phyloP scores from a whole-genome alignment of 2,797 vertebrate species.

The Peromyscus nudipes region DNA sequence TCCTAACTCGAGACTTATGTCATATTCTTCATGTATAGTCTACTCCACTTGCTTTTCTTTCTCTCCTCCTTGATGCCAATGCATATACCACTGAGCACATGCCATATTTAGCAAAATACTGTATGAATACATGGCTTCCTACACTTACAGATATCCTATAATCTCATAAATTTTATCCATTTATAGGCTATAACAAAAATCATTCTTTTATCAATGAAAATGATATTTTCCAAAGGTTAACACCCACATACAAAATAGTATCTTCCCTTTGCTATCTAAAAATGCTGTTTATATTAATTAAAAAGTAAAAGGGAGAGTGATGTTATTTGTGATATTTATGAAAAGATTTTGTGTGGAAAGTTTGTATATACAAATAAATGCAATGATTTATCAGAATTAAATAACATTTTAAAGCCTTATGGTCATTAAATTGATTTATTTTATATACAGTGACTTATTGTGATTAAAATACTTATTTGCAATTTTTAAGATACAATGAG shows the following conservation, averaged over 20 bases:
- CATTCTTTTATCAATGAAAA: constrained; percentile 1
- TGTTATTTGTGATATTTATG: not conserved
- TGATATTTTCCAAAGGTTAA: constrained; percentile 6
- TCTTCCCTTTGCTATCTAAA: not conserved
- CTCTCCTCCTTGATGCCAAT: not conserved
- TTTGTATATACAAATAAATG: not conserved
- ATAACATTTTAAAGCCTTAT: not conserved
- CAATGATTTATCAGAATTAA: constrained; percentile 6
- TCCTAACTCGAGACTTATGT: not conserved
- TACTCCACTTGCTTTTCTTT: not conserved
- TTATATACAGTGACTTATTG: not conserved
- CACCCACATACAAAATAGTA: not conserved
- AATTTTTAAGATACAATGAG: not conserved
- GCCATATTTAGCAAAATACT: too few relatives aligned
- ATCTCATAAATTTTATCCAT: not conserved
- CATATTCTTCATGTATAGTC: not conserved
- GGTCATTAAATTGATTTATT: not conserved
- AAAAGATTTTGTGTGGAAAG: not conserved
- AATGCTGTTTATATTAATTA: not conserved
- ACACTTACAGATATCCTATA: not conserved
- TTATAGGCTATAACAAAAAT: not conserved
- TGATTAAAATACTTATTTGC: not conserved
- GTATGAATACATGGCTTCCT: constrained; percentile 3
- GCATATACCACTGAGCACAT: not conserved
- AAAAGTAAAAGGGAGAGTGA: not conserved